Evolutionary conservation across 2,113 vertebrate genomes (phyloP).

Genomic region (Takifugu flavidus): DNA sequence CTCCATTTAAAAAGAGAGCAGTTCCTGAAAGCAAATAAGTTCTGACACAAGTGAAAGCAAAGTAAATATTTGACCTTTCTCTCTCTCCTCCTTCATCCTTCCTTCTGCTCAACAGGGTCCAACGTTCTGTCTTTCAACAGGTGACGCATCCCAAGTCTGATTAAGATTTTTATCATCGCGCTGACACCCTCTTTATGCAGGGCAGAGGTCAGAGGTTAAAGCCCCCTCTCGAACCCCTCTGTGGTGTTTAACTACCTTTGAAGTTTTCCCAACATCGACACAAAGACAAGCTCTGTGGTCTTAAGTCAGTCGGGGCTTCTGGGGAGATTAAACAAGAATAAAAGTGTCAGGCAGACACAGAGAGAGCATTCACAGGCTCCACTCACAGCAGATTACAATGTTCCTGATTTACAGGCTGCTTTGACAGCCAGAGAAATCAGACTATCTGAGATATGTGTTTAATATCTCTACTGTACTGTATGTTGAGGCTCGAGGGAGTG

Average conservation of each 20-base stretch:
- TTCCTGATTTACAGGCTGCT: conserved; percentile 58
- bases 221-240: conserved; percentile 43
- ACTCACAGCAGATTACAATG: conserved; percentile 54
- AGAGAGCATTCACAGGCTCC: conserved; percentile 44
- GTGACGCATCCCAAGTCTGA: conserved; percentile 34
- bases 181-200: conserved; percentile 36
- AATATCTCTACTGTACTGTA: conserved; percentile 51
- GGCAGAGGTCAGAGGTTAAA: conserved; percentile 44
- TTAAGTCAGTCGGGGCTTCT: conserved; percentile 48
- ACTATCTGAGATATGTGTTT: conserved; percentile 60
- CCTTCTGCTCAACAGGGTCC: conserved; percentile 5
- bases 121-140: conserved; percentile 34
- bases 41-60: background rate
- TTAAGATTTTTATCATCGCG: conserved; percentile 43
- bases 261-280: conserved; percentile 56
- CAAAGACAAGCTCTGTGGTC: conserved; percentile 65
- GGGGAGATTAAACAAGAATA: conserved; percentile 55
- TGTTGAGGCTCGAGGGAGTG: conserved; percentile 49
- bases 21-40: conserved; percentile 12
- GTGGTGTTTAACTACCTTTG: conserved; percentile 67
- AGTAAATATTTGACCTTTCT: conserved; percentile 4
- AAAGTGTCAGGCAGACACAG: conserved; percentile 43
- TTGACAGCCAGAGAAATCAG: conserved; percentile 54
- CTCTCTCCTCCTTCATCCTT: conserved; percentile 6
- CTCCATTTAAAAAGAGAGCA: conserved; percentile 30